Evolutionary conservation across 2,797 vertebrate genomes (phyloP).

Genomic region (Hemitrygon akajei): DNA sequence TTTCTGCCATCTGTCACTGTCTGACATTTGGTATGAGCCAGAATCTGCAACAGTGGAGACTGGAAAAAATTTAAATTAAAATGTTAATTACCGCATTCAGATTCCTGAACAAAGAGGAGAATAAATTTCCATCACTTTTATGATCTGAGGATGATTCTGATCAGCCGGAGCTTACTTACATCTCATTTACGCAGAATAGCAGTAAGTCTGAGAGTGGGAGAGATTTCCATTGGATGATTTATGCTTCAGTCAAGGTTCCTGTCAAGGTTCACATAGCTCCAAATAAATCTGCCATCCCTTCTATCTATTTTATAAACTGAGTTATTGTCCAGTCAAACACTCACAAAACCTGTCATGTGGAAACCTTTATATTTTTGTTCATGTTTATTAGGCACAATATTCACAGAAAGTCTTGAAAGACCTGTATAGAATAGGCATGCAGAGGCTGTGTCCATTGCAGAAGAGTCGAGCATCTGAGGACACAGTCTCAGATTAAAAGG

Average conservation of each 20-base stretch:
- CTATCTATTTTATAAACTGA: background rate
- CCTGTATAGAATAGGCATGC: no score
- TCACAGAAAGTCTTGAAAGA: background rate
- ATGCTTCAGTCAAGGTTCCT: background rate
- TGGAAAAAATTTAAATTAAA: slow-evolving; percentile 8
- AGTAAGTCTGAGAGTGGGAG: background rate
- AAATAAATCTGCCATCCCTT: background rate
- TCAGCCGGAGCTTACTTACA: background rate
- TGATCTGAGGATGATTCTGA: slow-evolving; percentile 2
- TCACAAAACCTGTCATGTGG: background rate
- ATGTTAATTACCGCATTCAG: slow-evolving; percentile 14
- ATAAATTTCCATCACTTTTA: slow-evolving; percentile 4
- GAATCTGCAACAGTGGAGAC: background rate
- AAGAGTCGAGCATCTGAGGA: no score
- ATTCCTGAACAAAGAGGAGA: background rate
- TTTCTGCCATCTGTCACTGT: background rate
- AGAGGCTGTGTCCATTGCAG: no score
- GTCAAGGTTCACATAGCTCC: background rate
- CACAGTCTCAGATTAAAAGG: no score
- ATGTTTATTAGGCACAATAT: background rate
- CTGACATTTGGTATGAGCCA: slow-evolving; percentile 21
- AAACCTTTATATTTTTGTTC: background rate
- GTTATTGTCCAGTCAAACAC: background rate
- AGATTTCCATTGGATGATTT: background rate
- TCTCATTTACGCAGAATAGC: background rate